Evolutionary conservation across 2,888 invertebrate genomes (phyloP).

Genomic region (Geotrupes spiniger): DNA sequence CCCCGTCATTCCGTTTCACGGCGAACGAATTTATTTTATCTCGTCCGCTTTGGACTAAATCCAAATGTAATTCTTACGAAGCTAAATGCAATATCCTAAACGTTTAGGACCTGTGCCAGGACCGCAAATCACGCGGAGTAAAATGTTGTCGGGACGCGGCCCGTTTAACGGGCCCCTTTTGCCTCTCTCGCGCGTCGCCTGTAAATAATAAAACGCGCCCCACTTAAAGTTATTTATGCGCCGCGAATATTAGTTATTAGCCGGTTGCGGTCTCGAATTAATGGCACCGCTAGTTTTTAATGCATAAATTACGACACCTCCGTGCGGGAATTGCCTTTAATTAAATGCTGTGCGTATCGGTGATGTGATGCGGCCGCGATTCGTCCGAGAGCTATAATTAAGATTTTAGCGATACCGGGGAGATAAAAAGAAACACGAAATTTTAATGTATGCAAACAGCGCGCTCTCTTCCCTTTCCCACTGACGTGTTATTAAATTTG

Average conservation of each 20-base stretch:
- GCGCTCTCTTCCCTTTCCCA: neutral
- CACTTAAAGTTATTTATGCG: constrained; percentile 2
- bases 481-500: constrained; percentile 1
- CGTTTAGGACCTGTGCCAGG: constrained; percentile 11
- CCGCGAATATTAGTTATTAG: constrained; percentile 2
- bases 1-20: too few relatives aligned
- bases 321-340: neutral
- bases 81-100: constrained; percentile 9
- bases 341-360: constrained; percentile 3
- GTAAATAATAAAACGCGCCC: constrained; percentile 6
- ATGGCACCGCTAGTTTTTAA: neutral
- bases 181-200: neutral
- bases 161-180: too few relatives aligned
- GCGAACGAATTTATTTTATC: neutral
- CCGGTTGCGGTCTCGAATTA: constrained; percentile 1
- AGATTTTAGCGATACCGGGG: neutral
- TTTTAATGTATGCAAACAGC: constrained; percentile 1
- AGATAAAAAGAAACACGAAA: neutral
- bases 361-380: too few relatives aligned
- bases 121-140: neutral
- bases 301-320: constrained; percentile 6
- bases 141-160: too few relatives aligned
- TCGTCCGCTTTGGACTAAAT: constrained; percentile 5
- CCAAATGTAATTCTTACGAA: constrained; percentile 10
- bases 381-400: neutral